phyloP scores from a whole-genome alignment of 2,797 vertebrate genomes.

The Karalla daura region DNA sequence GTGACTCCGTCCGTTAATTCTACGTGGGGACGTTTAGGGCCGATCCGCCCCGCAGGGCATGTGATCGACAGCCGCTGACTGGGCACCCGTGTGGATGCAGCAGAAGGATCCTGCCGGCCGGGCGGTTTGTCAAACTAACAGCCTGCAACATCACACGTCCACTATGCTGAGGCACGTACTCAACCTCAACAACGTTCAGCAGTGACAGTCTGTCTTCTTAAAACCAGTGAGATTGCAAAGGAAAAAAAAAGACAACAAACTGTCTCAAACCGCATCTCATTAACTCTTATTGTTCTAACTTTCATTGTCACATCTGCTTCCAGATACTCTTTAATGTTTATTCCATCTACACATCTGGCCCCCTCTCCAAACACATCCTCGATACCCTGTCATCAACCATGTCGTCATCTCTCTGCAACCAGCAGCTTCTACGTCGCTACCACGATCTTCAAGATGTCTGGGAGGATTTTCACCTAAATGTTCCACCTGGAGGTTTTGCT shows the following conservation, averaged over 20 bases:
- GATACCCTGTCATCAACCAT: background rate
- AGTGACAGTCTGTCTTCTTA: background rate
- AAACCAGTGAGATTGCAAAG: too few relatives aligned
- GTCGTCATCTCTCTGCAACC: background rate
- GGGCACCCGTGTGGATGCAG: slow-evolving; percentile 8
- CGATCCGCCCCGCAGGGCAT: slow-evolving; percentile 18
- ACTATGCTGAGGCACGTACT: background rate
- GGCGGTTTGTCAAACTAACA: slow-evolving; percentile 1
- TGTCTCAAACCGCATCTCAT: too few relatives aligned
- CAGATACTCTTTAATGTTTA: background rate
- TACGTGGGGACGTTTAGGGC: slow-evolving; percentile 33
- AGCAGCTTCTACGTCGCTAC: background rate
- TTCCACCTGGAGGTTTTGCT: background rate
- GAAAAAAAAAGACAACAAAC: too few relatives aligned
- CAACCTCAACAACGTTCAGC: background rate
- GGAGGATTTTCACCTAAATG: background rate
- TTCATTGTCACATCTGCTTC: background rate
- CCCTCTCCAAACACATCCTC: too few relatives aligned
- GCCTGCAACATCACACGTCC: background rate
- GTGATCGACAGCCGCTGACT: slow-evolving; percentile 34
- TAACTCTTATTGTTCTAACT: background rate
- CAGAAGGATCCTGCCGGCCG: slow-evolving; percentile 9
- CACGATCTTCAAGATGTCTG: background rate
- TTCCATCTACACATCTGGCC: background rate
- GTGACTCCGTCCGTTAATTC: slow-evolving; percentile 27